Percentiles rank a stretch among this genome's conserved stretches.
These are phyloP conservation scores for Arnoldichthys spilopterus DNA, from an alignment of 2,797 vertebrate genomes.

Conservation along the genomic window DNA sequence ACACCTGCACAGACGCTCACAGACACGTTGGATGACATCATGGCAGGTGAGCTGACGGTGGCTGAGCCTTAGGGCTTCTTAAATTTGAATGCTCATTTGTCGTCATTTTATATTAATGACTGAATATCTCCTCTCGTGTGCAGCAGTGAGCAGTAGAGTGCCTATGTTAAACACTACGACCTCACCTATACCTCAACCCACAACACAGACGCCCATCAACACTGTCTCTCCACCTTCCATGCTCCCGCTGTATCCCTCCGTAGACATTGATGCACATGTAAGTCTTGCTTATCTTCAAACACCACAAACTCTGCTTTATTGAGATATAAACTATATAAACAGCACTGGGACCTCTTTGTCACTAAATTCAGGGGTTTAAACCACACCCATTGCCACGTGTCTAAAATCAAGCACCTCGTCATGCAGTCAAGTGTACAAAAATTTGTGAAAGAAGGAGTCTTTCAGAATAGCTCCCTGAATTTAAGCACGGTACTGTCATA, in stretches of 20 bases:
- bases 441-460: too few species aligned
- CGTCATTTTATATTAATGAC: neutral
- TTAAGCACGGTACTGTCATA: too few species aligned
- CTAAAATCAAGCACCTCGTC: too few species aligned
- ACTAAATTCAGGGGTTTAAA: too few species aligned
- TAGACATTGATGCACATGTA: constrained; percentile 98
- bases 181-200: constrained; percentile 85
- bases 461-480: too few species aligned
- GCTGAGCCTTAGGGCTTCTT: neutral
- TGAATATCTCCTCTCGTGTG: constrained; percentile 24
- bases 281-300: constrained; percentile 64
- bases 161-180: constrained; percentile 88
- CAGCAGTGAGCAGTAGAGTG: constrained; percentile 95
- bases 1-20: constrained; percentile 98
- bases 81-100: neutral
- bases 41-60: constrained; percentile 83
- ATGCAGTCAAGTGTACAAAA: too few species aligned
- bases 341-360: too few species aligned
- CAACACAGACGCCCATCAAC: constrained; percentile 82
- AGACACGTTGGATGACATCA: constrained; percentile 99
- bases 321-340: too few species aligned
- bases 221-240: constrained; percentile 85
- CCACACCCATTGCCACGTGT: too few species aligned
- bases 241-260: constrained; percentile 92
- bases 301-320: neutral